Base-by-base conservation (phyloP, 2,113 vertebrate species). In the Hiodon tergisus region DNA sequence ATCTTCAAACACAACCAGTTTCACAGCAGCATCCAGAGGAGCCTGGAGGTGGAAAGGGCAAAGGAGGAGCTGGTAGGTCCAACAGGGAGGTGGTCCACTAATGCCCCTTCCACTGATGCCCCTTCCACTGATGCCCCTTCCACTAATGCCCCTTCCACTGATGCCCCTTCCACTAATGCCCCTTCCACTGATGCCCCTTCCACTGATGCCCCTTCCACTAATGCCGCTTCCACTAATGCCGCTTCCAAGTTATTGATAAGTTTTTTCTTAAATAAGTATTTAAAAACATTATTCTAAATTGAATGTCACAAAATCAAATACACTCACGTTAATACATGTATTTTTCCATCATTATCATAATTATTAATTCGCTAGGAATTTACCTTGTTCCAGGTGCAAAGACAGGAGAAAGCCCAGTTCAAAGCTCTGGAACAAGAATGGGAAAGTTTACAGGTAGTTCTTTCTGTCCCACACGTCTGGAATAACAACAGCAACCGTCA, bases 341-440 rank as follows among this genome's bases (percentile, higher is more conserved):
- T 14, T 48, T 14, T 61, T 11, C 55, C n/a, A 54, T 16, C 59
- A n/a, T 31, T 17, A 59, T 6, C 9, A 31, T 14, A 3, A 10
- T 52, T 67, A 51, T 17, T 3, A 13, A 9, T 58, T 9, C 69
- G 53, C 31, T 31, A 31, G 31, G 31, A 72, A 46, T 67, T 13
- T 59, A 13, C 59, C 73, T 48, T 17, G 17, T 31, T 68, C 55
- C 61, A 83, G 82, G 7, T 60, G 48, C 81, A 83, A 58, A 84
- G 62, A 10, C 85, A 91, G 11, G 94, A 96, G 65, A 97, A 94
- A 71, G 87, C 88, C 69, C 88, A 88, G 0, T 83, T 94, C 66
- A 85, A 94, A 75, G 83, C 90, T 55, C 79, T 99, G 87, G 95
- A 99, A 2, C 93, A 95, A 78, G 95, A 98, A 75, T 98, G 94